Conservation (phyloP, 2,888 invertebrate species). For the Eudemis profundana region DNA sequence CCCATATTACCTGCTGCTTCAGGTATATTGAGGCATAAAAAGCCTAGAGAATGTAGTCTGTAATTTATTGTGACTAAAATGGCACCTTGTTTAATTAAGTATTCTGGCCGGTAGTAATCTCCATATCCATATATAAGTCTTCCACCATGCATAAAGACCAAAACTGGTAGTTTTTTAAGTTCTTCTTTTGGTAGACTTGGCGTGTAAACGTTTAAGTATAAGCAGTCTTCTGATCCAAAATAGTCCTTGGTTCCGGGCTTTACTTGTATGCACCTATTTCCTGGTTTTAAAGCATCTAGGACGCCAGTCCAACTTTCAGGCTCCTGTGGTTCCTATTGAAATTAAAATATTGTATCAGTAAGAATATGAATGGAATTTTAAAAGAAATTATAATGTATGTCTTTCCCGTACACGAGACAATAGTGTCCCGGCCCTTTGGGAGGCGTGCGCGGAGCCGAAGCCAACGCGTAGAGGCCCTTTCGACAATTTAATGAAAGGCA, state of each 20-base stretch:
- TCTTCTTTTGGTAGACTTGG: constrained; percentile 79
- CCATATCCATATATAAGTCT: constrained; percentile 83
- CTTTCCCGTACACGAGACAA: no score
- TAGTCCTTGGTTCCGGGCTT: constrained; percentile 69
- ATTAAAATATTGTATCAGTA: background rate
- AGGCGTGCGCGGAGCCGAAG: no score
- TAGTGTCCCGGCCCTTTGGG: no score
- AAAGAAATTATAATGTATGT: no score
- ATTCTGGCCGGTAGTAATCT: constrained; percentile 76
- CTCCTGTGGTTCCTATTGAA: constrained; percentile 66
- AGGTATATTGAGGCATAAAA: constrained; percentile 67
- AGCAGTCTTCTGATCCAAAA: constrained; percentile 87
- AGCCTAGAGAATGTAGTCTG: constrained; percentile 70
- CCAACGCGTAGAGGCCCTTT: no score
- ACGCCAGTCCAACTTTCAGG: constrained; percentile 67
- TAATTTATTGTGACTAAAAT: constrained; percentile 75
- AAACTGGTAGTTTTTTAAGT: constrained; percentile 72
- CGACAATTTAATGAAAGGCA: no score
- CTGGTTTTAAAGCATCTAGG: constrained; percentile 72
- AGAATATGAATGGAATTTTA: background rate
- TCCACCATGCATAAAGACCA: constrained; percentile 86
- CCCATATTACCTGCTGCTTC: constrained; percentile 76
- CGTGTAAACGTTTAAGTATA: constrained; percentile 88
- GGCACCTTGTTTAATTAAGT: constrained; percentile 66
- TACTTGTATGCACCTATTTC: constrained; percentile 74